Base-by-base conservation (phyloP, 2,888 invertebrate genomes). In the Folsomia manolachei region DNA sequence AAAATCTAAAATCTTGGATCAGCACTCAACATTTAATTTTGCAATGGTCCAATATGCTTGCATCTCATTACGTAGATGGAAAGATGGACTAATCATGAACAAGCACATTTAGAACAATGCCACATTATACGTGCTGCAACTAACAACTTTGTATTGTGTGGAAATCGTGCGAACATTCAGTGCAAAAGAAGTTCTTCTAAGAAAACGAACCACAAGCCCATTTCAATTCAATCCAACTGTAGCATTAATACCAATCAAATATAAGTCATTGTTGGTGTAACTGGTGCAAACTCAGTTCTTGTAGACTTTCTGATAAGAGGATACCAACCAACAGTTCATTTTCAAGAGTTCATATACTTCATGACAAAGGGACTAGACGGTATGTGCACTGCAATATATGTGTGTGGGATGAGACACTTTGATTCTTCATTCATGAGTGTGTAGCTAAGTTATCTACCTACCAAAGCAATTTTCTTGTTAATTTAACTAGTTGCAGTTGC, bases 141-240 rank as follows among this genome's bases (percentile, higher is more conserved):
- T 27, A 68, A 67, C 61, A 71, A 71, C 71, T 68, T 68, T 71
- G 62, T 24, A 63, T 67, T 24, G 25, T 68, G 68, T 71, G 71
- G 71, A 71, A 71, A 71, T 71, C 71, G 71, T 71, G 71, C 67
- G 71, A 71, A 71, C 66, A 71, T 71, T 52, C 68, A 67, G 67
- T 68, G 67, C 23, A 66, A n/a, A n/a, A n/a, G n/a, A n/a, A n/a
- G n/a, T n/a, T 56, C 39, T 71, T 64, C 24, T 14, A 60, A 71
- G 63, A 63, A 63, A 68, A 68, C 68, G 68, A 71, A 68, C 67
- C 56, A 71, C 67, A 71, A 71, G 61, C 62, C 63, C 63, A 71
- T 63, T 68, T 68, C 39, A 39, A 39, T 14, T 39, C 7, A 39
- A n/a, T n/a, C n/a, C n/a, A n/a, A 14, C 14, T 39, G 39, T 39